Percentiles rank a stretch among this genome's conserved stretches.
These are phyloP conservation scores for Procavia capensis DNA, from an alignment of 2,113 vertebrate species.

Conservation along the genomic window DNA sequence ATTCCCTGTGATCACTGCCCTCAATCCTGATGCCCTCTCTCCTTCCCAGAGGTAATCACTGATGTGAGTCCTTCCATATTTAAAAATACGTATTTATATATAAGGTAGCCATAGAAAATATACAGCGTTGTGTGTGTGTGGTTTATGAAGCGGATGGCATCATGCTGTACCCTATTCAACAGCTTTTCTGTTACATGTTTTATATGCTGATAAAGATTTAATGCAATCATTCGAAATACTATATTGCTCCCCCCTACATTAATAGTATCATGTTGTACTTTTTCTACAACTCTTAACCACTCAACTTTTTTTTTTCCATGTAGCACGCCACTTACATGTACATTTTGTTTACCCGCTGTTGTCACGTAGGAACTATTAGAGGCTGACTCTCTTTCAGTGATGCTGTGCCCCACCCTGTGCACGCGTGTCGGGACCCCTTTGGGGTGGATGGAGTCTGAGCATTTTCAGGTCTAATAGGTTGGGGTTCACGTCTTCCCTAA, in stretches of 20 bases:
- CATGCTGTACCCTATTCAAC: not conserved
- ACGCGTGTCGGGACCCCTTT: not conserved
- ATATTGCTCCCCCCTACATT: not conserved
- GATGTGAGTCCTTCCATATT: not conserved
- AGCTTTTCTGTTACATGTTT: not conserved
- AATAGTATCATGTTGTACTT: not conserved
- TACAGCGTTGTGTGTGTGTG: not conserved
- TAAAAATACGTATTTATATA: not conserved
- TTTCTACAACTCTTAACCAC: not conserved
- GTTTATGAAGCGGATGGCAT: not conserved
- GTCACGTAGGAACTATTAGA: not conserved
- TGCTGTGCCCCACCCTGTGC: not conserved
- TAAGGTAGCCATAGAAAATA: not conserved
- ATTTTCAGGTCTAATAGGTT: not conserved
- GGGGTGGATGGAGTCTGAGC: not conserved
- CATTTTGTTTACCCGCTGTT: not conserved
- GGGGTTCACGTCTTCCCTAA: not conserved
- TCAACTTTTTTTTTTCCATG: not conserved
- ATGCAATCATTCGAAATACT: not conserved
- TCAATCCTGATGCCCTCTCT: not conserved
- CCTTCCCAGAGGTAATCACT: not conserved
- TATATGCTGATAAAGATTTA: not conserved
- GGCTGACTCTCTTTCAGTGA: not conserved
- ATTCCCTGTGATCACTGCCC: not conserved
- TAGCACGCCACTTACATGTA: not conserved